Base-by-base conservation (phyloP, 2,888 invertebrate genomes). In the Erebia palarica region DNA sequence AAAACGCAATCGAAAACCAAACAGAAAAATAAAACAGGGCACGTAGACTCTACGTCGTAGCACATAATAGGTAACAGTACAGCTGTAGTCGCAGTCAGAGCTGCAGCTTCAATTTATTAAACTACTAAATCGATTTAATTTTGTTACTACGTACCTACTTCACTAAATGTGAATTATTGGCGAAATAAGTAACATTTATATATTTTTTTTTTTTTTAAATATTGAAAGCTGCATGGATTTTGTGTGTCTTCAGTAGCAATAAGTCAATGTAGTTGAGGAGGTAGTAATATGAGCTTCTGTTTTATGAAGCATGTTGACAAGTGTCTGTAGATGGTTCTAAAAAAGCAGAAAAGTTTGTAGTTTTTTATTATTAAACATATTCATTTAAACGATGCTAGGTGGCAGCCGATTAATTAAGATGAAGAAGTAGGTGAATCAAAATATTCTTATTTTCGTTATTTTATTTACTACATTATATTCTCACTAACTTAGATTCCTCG, bases 291-390 rank as follows among this genome's bases (percentile, higher is more conserved):
- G 80, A 80, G 84, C 86, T 81, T 84, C 86, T 82, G 87, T 86
- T 88, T 88, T 89, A 87, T 87, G 87, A 88, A 81, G 80, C 78
- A 74, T 81, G 86, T 77, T 86, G 88, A 88, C 89, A 88, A n/a
- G 83, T 82, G 86, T 79, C 81, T 87, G 86, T 87, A 86, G 82
- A 82, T 83, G 80, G 81, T 79, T 85, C 82, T 68, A 27, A 71
- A 73, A 70, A 71, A 70, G 27, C 70, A 64, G 53, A 21, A 36
- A 11, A 44, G 13, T 47, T 47, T 47, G 47, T 36, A 47, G 13
- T 3, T 13, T 47, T 47, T 47, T 47, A 13, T 13, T 3, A 47
- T 4, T 11, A 47, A 11, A 47, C 3, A 11, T 47, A 47, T 47
- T 47, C 13, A 47, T 47, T 47, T 47, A 47, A 3, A 13, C 53